Base-by-base conservation (phyloP, 1,140 invertebrate genomes). In the Sinonovacula constricta region DNA sequence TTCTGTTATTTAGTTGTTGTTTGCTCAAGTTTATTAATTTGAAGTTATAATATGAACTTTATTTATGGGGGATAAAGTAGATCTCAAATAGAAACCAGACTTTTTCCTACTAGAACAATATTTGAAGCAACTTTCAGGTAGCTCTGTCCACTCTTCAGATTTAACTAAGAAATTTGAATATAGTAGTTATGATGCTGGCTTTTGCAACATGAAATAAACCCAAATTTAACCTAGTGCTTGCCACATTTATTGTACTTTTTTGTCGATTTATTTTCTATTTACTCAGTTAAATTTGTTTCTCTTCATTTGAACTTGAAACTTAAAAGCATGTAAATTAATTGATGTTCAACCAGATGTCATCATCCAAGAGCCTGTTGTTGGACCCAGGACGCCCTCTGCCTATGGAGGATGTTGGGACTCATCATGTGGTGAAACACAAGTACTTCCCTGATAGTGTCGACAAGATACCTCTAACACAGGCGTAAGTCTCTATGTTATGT, bases 401-500 rank as follows among this genome's bases (percentile, higher is more conserved):
- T 0, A 93, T 96, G 90, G 93, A 94, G 75, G 95, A 96, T 85
- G 91, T 93, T 3, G 91, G 91, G 18, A 84, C 88, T 18, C 72
- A 87, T 22, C 91, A 92, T 79, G 93, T 94, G 72, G 92, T 94
- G 36, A 94, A 94, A 81, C 95, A 94, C 22, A 93, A 94, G 84
- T 95, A 95, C 86, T 97, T 97, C 86, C 96, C 96, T 0, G 96
- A 97, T 72, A 94, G 93, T 80, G 94, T 96, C 0, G 95, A 97
- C 60, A 93, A 94, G 81, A 95, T 97, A 74, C 93, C 94, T 15
- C 76, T 82, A 1, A 97, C 96, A 83, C 95, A 95, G 93, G 94
- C 95, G 95, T 96, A 92, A 93, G 94, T 93, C 57, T 63, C 65
- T 14, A 53, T 33, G n/a, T n/a, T n/a, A n/a, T n/a, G n/a, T n/a